Evolutionary conservation across 2,113 vertebrate species (phyloP).

Genomic region (Dromas ardeola): DNA sequence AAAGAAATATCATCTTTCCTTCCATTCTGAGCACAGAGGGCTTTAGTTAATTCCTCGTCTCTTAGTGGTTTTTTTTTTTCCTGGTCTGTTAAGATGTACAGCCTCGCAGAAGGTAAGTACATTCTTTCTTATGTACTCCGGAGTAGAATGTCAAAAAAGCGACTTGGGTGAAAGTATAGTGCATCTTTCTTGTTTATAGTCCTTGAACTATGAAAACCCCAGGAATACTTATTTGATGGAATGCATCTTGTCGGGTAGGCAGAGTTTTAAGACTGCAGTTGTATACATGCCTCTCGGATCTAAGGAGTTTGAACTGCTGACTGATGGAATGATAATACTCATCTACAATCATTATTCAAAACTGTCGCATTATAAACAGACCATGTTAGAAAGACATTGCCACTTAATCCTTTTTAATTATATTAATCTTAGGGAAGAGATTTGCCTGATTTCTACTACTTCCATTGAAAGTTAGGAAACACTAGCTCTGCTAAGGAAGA

Average conservation of each 20-base stretch:
- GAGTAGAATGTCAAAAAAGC: conserved; percentile 4
- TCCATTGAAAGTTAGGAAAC: not conserved
- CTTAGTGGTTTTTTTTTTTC: not conserved
- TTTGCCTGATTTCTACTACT: not conserved
- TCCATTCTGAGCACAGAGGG: not conserved
- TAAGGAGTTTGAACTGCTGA: not conserved
- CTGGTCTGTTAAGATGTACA: not conserved
- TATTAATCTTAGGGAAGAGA: not conserved
- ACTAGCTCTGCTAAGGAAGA: not conserved
- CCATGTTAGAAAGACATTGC: not conserved
- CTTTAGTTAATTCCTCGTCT: conserved; percentile 14
- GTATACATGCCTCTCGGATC: not conserved
- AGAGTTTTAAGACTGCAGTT: not conserved
- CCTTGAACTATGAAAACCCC: conserved; percentile 13
- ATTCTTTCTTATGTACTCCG: not conserved
- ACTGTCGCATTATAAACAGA: not conserved
- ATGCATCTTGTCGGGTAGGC: not conserved
- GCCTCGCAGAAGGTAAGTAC: not conserved
- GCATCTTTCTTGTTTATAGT: conserved; percentile 34
- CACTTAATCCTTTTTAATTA: not conserved
- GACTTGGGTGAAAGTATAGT: not conserved
- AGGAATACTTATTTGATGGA: not conserved
- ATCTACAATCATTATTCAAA: not conserved
- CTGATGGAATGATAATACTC: not conserved
- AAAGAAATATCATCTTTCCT: not conserved